These are phyloP conservation scores for Lathronympha strigana DNA, from an alignment of 2,888 invertebrate species.

Conservation along the genomic window DNA sequence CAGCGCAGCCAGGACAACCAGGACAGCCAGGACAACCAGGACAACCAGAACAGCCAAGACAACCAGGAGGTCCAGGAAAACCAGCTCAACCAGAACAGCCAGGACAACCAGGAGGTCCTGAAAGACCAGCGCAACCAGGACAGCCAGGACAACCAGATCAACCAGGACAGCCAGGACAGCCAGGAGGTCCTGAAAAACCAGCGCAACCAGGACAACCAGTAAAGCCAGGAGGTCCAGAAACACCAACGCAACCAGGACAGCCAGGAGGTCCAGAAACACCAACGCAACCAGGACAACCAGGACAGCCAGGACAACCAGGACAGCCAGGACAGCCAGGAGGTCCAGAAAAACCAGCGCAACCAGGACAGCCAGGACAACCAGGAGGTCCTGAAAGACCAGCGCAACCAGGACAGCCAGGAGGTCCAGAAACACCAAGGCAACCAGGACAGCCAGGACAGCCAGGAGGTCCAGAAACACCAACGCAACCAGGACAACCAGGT, in stretches of 20 bases:
- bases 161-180: not conserved
- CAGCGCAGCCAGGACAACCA: not conserved
- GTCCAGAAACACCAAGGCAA: too few relatives aligned
- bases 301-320: not conserved
- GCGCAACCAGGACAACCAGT: not conserved
- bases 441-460: too few relatives aligned
- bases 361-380: too few relatives aligned
- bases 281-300: not conserved
- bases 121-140: constrained; percentile 11
- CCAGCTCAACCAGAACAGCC: not conserved
- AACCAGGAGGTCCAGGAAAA: too few relatives aligned
- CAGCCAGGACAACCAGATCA: constrained; percentile 21
- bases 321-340: too few relatives aligned
- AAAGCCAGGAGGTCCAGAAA: not conserved
- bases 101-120: constrained; percentile 10
- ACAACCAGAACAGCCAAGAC: not conserved
- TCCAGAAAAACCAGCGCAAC: too few relatives aligned
- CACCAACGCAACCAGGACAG: constrained; percentile 19
- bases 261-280: not conserved
- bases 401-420: not conserved
- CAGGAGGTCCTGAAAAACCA: not conserved
- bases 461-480: too few relatives aligned
- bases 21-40: not conserved
- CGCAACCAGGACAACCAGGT: not conserved
- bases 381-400: too few relatives aligned